Evolutionary conservation across 2,888 invertebrate genomes (phyloP), one percentile per base, ranked within the genome.

Genomic region (Dendrolimus houi): DNA sequence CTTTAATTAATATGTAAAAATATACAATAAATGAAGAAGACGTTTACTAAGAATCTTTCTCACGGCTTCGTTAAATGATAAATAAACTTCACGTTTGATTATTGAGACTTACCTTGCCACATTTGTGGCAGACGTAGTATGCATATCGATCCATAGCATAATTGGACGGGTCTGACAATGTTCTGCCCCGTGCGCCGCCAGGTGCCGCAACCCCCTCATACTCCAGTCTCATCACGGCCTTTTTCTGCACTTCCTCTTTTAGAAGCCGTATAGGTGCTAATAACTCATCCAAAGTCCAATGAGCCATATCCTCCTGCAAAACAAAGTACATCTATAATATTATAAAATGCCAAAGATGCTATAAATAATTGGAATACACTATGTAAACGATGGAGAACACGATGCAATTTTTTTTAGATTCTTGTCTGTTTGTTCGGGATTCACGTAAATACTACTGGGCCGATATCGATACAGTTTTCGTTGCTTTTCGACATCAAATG

Each of bases 91-190:
- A 17, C 17, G 17, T 17, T 17, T 29, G 29, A 29, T 29, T 29
- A 29, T 29, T 29, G 29, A 59, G 13, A 57, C 64, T 53, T 77
- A 93, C 93, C 92, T 96, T 96, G 65, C 94, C 94, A 79, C 99
- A 99, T 81, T 98, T 98, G 80, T 94, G 97, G 83, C 99, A 99
- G 41, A 99, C 98, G 77, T 99, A 99, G 82, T 99, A 99, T 0
- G 99, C 98, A 79, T 99, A 99, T 70, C 98, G 93, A 72, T 99
- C 98, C 97, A 99, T 97, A 3, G 99, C 99, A 82, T 96, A 97
- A 0, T 93, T 92, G 1, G 96, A 95, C 1, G 98, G 94, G 80
- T 98, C 97, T 58, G 95, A 94, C 55, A 94, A 92, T 0, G 93
- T 94, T 63, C 95, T 95, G 0, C 94, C 93, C 70, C 94, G 94